phyloP scores from a whole-genome alignment of 2,888 invertebrate species.

The Agrenia bidenticulata region DNA sequence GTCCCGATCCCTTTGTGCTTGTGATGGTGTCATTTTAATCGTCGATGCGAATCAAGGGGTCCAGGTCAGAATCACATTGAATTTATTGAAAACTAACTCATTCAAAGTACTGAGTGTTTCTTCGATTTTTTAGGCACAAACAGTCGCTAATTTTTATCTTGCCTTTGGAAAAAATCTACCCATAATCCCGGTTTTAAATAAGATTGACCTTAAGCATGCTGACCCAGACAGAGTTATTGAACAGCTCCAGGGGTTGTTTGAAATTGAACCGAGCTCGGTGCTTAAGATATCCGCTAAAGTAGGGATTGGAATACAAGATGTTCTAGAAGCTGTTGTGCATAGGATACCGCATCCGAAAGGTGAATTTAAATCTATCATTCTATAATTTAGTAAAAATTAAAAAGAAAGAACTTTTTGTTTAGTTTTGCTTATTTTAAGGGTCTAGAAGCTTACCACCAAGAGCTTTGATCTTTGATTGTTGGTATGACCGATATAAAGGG shows the following conservation, averaged over 20 bases:
- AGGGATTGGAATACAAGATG: conserved; percentile 76
- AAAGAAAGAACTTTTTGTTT: too few species aligned
- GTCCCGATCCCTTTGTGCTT: conserved; percentile 81
- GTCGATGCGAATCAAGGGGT: conserved; percentile 89
- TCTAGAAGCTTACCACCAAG: conserved; percentile 66
- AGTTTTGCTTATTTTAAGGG: conserved; percentile 50
- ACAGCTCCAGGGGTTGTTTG: conserved; percentile 79
- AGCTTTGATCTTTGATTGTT: conserved; percentile 88
- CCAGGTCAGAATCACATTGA: conserved; percentile 36
- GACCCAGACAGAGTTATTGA: conserved; percentile 77
- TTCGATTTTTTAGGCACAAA: conserved; percentile 76
- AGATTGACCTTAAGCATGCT: conserved; percentile 91
- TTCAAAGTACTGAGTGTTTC: not conserved
- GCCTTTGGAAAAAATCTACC: conserved; percentile 78
- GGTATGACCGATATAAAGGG: conserved; percentile 83
- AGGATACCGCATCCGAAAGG: conserved; percentile 73
- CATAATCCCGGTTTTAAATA: conserved; percentile 92
- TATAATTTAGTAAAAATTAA: too few species aligned
- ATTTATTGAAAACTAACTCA: conserved; percentile 5
- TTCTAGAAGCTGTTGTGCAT: conserved; percentile 76
- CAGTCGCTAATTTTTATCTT: conserved; percentile 92
- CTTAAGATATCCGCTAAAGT: conserved; percentile 87
- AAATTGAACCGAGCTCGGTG: conserved; percentile 71
- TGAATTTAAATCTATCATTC: conserved; percentile 2
- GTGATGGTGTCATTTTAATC: conserved; percentile 90